Evolutionary conservation across 2,797 vertebrate genomes (phyloP).

Genomic region (Enteromius treurensis): DNA sequence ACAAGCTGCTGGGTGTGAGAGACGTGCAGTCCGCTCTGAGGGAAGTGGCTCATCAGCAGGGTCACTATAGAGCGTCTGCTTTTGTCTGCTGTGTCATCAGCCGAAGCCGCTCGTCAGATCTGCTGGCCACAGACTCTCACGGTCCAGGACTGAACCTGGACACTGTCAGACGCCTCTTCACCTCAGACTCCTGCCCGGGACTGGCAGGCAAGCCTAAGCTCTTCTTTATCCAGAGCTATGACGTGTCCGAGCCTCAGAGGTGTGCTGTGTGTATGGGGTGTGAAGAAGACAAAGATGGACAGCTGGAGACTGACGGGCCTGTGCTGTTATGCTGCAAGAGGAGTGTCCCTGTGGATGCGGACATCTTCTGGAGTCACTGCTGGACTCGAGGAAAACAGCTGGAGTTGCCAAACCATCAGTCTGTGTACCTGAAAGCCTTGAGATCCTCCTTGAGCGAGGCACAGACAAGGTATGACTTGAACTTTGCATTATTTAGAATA

Average conservation of each 20-base stretch:
- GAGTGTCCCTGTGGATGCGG: slow-evolving; percentile 81
- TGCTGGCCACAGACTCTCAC: slow-evolving; percentile 79
- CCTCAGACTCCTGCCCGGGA: slow-evolving; percentile 75
- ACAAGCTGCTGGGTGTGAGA: slow-evolving; percentile 64
- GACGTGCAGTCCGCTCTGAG: slow-evolving; percentile 65
- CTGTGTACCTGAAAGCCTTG: slow-evolving; percentile 82
- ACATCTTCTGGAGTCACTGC: slow-evolving; percentile 92
- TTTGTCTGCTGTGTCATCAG: slow-evolving; percentile 89
- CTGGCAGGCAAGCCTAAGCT: slow-evolving; percentile 91
- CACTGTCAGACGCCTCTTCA: slow-evolving; percentile 78
- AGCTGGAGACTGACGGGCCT: slow-evolving; percentile 80
- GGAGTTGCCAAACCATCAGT: slow-evolving; percentile 65
- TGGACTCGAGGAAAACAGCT: slow-evolving; percentile 75
- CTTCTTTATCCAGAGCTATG: slow-evolving; percentile 93
- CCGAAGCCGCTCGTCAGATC: slow-evolving; percentile 71
- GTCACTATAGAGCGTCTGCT: slow-evolving; percentile 72
- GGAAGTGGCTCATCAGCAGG: slow-evolving; percentile 59
- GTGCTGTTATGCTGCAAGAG: background rate
- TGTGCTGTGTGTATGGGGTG: background rate
- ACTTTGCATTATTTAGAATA: background rate
- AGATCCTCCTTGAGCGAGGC: slow-evolving; percentile 73
- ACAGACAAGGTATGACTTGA: slow-evolving; percentile 66
- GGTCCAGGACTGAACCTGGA: slow-evolving; percentile 72
- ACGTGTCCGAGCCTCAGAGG: slow-evolving; percentile 47
- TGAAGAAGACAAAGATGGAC: slow-evolving; percentile 49